Percentiles rank a stretch among this genome's conserved stretches.
Evolutionary conservation across 2,888 invertebrate species (phyloP).

Genomic region (Slavum lentiscoides): DNA sequence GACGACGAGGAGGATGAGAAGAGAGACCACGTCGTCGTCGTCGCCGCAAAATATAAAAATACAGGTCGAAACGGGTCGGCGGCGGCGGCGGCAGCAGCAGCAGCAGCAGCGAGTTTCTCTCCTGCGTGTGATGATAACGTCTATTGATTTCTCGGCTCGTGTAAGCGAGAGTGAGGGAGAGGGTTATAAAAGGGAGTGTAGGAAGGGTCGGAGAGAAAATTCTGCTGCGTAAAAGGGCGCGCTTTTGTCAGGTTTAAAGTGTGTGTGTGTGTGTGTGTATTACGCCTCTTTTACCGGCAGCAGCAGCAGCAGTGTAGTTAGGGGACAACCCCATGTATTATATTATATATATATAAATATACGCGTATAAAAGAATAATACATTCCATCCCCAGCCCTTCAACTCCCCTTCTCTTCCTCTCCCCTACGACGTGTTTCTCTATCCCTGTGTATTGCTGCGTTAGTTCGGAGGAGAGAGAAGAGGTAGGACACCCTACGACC

Average conservation of each 20-base stretch:
- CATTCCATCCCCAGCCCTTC: neutral
- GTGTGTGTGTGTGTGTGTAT: constrained; percentile 11
- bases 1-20: too few species aligned
- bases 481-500: neutral
- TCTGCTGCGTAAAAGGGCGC: constrained; percentile 46
- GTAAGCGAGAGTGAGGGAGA: neutral
- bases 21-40: neutral
- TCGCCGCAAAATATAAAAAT: neutral
- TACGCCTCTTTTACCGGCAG: neutral
- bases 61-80: constrained; percentile 35
- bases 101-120: neutral
- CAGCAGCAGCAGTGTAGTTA: neutral
- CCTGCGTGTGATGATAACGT: constrained; percentile 41
- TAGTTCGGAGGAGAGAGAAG: neutral
- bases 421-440: constrained; percentile 18
- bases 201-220: too few species aligned
- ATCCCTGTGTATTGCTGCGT: constrained; percentile 2
- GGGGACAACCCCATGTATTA: constrained; percentile 46
- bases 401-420: too few species aligned
- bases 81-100: neutral
- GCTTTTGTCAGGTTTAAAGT: constrained; percentile 23
- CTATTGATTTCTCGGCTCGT: constrained; percentile 46
- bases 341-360: neutral
- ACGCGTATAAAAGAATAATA: constrained; percentile 40
- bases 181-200: neutral